A percentile compares a stretch with the other conserved stretches of the same genome.
phyloP scores from a whole-genome alignment of 2,888 invertebrate species.

The Amblyjoppa fuscipennis region DNA sequence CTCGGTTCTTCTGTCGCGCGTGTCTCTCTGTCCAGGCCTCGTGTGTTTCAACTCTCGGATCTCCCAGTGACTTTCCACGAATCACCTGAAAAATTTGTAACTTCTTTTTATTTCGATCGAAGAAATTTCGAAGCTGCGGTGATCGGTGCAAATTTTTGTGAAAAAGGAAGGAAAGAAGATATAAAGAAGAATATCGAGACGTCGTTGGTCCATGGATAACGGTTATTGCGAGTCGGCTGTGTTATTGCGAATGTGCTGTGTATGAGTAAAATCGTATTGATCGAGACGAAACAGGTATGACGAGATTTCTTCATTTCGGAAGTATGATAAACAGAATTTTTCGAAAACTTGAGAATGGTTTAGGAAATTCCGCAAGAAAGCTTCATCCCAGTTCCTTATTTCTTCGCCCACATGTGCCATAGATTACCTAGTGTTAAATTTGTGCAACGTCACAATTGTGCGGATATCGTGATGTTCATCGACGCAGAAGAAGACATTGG shows the following conservation, averaged over 20 bases:
- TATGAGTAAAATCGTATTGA: not conserved
- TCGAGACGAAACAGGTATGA: not conserved
- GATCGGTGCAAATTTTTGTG: slow-evolving; percentile 11
- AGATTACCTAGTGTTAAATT: not conserved
- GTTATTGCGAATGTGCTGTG: not conserved
- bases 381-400: not conserved
- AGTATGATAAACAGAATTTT: not conserved
- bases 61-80: slow-evolving; percentile 9
- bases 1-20: slow-evolving; percentile 32
- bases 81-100: slow-evolving; percentile 22
- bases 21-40: slow-evolving; percentile 18
- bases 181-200: slow-evolving; percentile 11
- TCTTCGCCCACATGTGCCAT: not conserved
- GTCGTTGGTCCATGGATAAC: slow-evolving; percentile 39
- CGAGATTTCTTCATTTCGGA: not conserved
- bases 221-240: not conserved
- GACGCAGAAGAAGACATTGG: not conserved
- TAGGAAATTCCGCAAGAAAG: not conserved
- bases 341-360: not conserved
- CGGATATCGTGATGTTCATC: not conserved
- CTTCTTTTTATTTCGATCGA: not conserved
- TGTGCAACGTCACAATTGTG: not conserved
- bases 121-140: slow-evolving; percentile 19
- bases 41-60: slow-evolving; percentile 16
- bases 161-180: not conserved